Evolutionary conservation across 2,797 vertebrate species (phyloP).

Genomic region (Chaenodraco wilsoni): DNA sequence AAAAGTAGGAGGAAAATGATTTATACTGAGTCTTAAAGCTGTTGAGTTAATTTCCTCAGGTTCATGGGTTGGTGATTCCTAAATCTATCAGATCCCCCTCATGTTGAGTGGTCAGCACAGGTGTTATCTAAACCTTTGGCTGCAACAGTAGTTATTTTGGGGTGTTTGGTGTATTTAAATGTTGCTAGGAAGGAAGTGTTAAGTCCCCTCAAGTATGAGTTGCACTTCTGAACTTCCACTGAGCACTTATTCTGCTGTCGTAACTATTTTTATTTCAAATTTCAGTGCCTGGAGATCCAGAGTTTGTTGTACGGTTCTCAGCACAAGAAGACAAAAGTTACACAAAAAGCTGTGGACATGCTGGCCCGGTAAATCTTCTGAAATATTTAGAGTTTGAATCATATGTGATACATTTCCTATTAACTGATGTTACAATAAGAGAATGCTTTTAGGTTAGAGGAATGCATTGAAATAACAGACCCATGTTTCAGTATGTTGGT

Average conservation of each 20-base stretch:
- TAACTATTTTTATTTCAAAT: conserved; percentile 32
- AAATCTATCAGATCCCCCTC: conserved; percentile 36
- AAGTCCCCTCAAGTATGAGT: conserved; percentile 50
- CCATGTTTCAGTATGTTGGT: conserved; percentile 12
- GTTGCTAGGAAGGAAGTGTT: conserved; percentile 70
- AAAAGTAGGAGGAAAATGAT: conserved; percentile 16
- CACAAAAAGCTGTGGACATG: conserved; percentile 78
- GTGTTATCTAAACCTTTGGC: conserved; percentile 65
- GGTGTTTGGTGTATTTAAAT: conserved; percentile 71
- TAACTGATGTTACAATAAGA: background rate
- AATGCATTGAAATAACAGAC: background rate
- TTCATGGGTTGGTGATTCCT: conserved; percentile 31
- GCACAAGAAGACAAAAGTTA: conserved; percentile 80
- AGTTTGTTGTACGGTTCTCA: conserved; percentile 74
- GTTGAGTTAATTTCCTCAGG: conserved; percentile 11
- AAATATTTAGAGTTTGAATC: background rate
- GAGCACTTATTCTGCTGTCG: conserved; percentile 27
- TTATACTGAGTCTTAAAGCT: conserved; percentile 16
- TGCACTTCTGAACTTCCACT: conserved; percentile 54
- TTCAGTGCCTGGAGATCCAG: conserved; percentile 83
- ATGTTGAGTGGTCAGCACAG: conserved; percentile 51
- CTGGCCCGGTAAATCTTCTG: conserved; percentile 78
- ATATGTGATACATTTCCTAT: background rate
- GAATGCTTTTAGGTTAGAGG: background rate
- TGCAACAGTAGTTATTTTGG: conserved; percentile 76